A percentile compares a stretch with the other conserved stretches of the same genome.
Evolutionary conservation across 2,888 invertebrate species (phyloP).

Genomic region (Tinea pellionella): DNA sequence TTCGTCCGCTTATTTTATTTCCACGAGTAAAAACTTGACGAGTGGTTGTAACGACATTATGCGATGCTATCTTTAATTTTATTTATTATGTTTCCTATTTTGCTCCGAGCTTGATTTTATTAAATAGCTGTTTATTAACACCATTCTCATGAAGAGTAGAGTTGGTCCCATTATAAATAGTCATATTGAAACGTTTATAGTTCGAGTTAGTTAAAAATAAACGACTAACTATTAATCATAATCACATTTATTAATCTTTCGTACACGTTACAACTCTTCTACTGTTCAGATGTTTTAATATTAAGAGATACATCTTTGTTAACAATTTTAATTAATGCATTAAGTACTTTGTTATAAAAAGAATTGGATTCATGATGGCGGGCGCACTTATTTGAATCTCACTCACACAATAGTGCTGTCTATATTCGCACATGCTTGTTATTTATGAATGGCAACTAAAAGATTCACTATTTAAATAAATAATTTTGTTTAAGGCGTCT

Average conservation of each 20-base stretch:
- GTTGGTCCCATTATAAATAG: neutral
- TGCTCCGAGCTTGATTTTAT: neutral
- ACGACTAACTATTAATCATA: neutral
- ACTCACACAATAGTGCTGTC: no score
- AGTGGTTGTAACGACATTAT: slow-evolving; percentile 6
- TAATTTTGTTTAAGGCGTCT: no score
- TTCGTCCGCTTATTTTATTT: slow-evolving; percentile 12
- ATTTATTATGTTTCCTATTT: slow-evolving; percentile 9
- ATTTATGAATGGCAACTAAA: no score
- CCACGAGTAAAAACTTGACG: slow-evolving; percentile 9
- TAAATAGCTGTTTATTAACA: slow-evolving; percentile 4
- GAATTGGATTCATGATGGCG: no score
- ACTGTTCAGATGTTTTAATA: neutral
- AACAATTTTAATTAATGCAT: slow-evolving; percentile 1
- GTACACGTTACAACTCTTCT: neutral
- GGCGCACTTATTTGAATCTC: no score
- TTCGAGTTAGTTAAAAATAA: neutral
- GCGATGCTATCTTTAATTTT: slow-evolving; percentile 10
- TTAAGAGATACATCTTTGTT: neutral
- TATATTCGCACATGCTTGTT: no score
- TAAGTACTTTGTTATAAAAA: no score
- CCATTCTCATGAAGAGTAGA: slow-evolving; percentile 3
- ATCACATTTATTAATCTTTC: neutral
- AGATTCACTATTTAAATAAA: no score
- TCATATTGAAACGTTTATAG: neutral